Evolutionary conservation across 2,113 vertebrate species (phyloP), one percentile per base, ranked within the genome.

Genomic region (Cervus canadensis): DNA sequence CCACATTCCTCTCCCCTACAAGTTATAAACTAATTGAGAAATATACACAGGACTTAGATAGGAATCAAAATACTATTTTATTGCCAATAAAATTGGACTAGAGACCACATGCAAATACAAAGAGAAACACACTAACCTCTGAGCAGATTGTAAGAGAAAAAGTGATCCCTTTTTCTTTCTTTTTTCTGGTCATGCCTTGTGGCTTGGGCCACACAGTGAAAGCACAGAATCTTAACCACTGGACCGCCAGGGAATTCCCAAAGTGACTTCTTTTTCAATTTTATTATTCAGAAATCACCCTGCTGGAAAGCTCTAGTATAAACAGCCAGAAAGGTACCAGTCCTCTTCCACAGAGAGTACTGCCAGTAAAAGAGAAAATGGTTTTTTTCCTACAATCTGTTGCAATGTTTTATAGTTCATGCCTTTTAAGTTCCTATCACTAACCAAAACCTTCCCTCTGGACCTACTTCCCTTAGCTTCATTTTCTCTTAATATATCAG

Each of bases 61-160:
- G 52, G 40, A 92, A 96, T 76, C 81, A 94, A 96, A 96, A 56
- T 59, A 67, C 10, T 45, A 95, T 74, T 87, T 87, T 94, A 84
- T 11, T 94, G 59, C 36, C 91, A 92, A 91, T 48, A 87, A 87
- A 96, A 52, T 0, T 86, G 62, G 17, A 95, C 40, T 89, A 54
- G 21, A 95, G 45, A 86, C 57, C 48, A 76, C 43, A 48, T 33
- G 21, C 40, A 96, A 95, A 82, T 43, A 94, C 60, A 87, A 87
- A 56, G 59, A 91, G 11, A 96, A 93, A 92, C n/a, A 91, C 23
- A 91, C n/a, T 89, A 97, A 86, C 5, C 71, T 96, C 28, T 59
- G 50, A 87, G 25, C 28, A 78, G 26, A 59, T 19, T 54, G 2
- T 40, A 60, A 81, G 16, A 95, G 28, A 88, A 96, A 96, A 96